Evolutionary conservation across 2,797 vertebrate species (phyloP).

Genomic region (Manis crassicaudata): DNA sequence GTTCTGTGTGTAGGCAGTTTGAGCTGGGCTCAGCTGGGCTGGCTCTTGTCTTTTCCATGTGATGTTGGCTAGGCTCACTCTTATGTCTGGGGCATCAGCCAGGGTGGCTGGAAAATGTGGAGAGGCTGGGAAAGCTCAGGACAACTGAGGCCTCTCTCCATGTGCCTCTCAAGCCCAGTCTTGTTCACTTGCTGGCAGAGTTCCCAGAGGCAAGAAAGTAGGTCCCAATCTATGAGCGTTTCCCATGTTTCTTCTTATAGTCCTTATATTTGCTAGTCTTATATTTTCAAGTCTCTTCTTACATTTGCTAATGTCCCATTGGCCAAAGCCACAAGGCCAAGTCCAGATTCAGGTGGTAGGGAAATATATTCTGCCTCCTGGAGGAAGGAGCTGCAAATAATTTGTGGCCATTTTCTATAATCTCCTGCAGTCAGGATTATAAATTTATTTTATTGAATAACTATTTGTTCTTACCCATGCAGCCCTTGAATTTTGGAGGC

Average conservation of each 20-base stretch:
- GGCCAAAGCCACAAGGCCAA: not conserved
- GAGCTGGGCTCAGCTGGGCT: not conserved
- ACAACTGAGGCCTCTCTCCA: not conserved
- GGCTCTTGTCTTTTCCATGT: not conserved
- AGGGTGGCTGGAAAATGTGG: not conserved
- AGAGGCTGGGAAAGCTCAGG: not conserved
- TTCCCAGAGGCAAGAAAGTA: not conserved
- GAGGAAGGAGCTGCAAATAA: not conserved
- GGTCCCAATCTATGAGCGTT: not conserved
- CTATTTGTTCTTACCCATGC: not conserved
- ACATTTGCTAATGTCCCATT: not conserved
- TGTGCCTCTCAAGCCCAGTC: not conserved
- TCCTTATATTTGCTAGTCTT: not conserved
- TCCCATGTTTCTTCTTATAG: not conserved
- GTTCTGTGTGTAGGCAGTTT: not conserved
- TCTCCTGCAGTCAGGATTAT: not conserved
- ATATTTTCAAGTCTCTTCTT: conserved; percentile 18
- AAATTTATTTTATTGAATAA: conserved; percentile 2
- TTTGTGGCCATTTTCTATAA: not conserved
- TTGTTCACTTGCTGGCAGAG: not conserved
- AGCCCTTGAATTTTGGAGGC: not conserved
- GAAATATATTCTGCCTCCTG: not conserved
- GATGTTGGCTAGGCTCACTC: not conserved
- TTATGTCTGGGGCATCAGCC: not conserved
- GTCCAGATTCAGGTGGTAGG: not conserved